phyloP scores from a whole-genome alignment of 1,140 invertebrate species.

The Orussus abietinus region DNA sequence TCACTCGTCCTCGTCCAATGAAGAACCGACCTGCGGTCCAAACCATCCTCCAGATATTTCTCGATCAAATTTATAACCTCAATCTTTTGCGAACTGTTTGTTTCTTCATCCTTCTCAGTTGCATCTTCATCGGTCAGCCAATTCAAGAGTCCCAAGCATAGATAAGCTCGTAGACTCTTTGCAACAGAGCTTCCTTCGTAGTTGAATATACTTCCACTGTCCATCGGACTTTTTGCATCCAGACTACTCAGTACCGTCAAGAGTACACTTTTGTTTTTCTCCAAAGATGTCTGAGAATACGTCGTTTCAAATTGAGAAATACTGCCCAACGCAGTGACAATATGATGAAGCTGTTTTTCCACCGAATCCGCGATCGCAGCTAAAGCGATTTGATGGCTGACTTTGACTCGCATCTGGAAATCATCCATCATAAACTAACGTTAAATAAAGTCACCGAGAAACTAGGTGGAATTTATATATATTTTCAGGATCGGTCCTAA shows the following conservation, averaged over 20 bases:
- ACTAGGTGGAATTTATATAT: too few relatives aligned
- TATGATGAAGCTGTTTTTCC: constrained; percentile 27
- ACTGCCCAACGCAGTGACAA: constrained; percentile 26
- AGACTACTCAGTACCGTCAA: constrained; percentile 29
- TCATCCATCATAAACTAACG: too few relatives aligned
- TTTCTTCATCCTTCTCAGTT: constrained; percentile 8
- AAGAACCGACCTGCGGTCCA: constrained; percentile 29
- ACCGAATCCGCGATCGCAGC: constrained; percentile 22
- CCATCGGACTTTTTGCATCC: constrained; percentile 21
- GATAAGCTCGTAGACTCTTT: constrained; percentile 39
- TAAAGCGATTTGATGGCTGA: constrained; percentile 37
- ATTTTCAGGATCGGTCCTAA: too few relatives aligned
- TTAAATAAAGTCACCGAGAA: too few relatives aligned
- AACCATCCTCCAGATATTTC: constrained; percentile 29
- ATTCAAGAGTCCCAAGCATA: constrained; percentile 36
- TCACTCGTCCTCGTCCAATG: constrained; percentile 28
- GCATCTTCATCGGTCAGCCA: constrained; percentile 26
- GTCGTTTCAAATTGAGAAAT: constrained; percentile 30
- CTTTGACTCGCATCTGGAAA: constrained; percentile 30
- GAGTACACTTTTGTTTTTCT: constrained; percentile 13
- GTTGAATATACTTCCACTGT: constrained; percentile 22
- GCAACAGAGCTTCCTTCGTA: constrained; percentile 17
- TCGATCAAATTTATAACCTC: constrained; percentile 22
- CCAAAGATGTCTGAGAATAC: neutral
- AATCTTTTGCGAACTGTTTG: constrained; percentile 14